Base-by-base conservation (phyloP, 2,888 invertebrate species). In the Drosophila anomelani region DNA sequence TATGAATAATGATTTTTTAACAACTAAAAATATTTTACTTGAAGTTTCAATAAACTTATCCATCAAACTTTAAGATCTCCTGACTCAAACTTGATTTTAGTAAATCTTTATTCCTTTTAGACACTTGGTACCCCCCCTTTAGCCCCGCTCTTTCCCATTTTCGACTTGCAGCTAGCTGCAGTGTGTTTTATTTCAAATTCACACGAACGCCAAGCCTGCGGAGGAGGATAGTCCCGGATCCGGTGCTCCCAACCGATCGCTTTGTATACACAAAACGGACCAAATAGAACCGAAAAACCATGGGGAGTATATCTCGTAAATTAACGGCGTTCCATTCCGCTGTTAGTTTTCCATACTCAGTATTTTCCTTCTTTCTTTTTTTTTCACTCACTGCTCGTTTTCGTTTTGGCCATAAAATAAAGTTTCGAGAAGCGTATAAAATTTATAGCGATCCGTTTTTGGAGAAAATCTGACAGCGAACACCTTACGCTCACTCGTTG, bases 271-370 rank as follows among this genome's bases (percentile, higher is more conserved):
- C 47, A 75, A 72, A 71, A 8, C 61, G 47, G 59, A 68, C 58
- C 60, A 64, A 69, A 67, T 64, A 53, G 68, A 58, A 72, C 62
- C 60, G 69, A 64, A 58, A 63, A 76, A 73, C 84, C 78, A 80
- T 85, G 83, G 89, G 88, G 88, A 86, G 89, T 89, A 82, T 77
- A 85, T 88, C 81, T 88, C 86, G 85, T 86, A 86, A 86, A 86
- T 86, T 86, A 88, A 88, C 86, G 85, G 88, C 85, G 87, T 84
- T 84, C 80, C 60, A 63, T 55, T 64, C 72, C 12, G 58, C 58
- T 57, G 56, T 57, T 63, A 70, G 41, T 47, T 39, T 29, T 29
- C 43, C 55, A 54, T 43, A 51, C 51, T 51, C 51, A 20, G 51
- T 34, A 51, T 51, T 51, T 51, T 49, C 49, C 49, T 12, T 23